These are phyloP conservation scores for Neomorphus geoffroyi DNA, from an alignment of 2,797 vertebrate genomes.

Conservation along the genomic window DNA sequence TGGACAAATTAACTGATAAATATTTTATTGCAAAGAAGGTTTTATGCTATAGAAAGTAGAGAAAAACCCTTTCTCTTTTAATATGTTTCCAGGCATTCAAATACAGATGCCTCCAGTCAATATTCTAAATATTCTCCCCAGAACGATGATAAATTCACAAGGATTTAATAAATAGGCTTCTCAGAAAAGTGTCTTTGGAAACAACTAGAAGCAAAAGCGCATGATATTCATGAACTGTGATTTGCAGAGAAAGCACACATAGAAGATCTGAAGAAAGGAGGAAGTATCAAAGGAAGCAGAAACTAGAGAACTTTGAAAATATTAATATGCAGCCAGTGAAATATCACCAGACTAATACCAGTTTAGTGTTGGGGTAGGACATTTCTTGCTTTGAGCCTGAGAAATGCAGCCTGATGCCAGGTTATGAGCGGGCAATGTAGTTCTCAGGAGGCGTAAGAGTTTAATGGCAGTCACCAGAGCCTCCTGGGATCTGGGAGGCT, in stretches of 20 bases:
- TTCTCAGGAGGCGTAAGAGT: neutral
- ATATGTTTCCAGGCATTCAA: neutral
- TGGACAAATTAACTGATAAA: neutral
- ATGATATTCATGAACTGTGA: neutral
- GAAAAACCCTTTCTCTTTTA: neutral
- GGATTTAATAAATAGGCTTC: neutral
- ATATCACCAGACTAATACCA: neutral
- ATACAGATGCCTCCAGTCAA: neutral
- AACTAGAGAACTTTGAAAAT: neutral
- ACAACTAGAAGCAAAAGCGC: neutral
- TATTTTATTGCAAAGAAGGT: neutral
- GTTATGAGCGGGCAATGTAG: neutral
- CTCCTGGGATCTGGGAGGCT: neutral
- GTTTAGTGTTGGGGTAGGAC: neutral
- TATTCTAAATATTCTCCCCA: neutral
- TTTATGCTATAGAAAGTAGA: neutral
- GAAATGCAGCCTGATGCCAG: neutral
- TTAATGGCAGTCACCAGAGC: neutral
- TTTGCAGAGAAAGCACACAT: neutral
- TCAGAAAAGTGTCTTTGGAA: neutral
- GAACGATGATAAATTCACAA: neutral
- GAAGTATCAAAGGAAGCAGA: neutral
- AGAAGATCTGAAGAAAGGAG: neutral
- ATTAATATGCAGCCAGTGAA: neutral
- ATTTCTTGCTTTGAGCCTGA: neutral